These are phyloP conservation scores for Solenopsis fugax DNA, from an alignment of 1,140 invertebrate genomes.

Conservation along the genomic window DNA sequence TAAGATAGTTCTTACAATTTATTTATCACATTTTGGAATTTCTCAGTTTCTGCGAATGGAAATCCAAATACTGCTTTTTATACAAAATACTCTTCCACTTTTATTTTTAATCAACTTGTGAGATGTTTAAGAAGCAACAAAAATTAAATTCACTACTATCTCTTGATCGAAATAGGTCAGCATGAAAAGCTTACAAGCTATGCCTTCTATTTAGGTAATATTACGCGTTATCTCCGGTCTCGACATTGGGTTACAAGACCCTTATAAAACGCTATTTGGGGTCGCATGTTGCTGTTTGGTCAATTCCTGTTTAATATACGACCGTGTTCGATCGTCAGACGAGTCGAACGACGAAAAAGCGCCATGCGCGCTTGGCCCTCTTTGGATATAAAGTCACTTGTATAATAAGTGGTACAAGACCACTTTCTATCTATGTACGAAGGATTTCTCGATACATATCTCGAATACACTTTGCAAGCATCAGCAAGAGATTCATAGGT, in stretches of 20 bases:
- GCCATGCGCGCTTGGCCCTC: conserved; percentile 15
- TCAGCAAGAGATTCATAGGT: not conserved
- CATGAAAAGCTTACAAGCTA: conserved; percentile 11
- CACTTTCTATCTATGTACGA: conserved; percentile 69
- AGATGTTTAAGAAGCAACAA: not conserved
- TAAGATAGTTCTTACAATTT: too few relatives aligned
- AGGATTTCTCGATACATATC: conserved; percentile 37
- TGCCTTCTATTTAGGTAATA: conserved; percentile 46
- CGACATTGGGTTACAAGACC: not conserved
- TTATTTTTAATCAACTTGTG: not conserved
- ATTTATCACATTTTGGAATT: too few relatives aligned
- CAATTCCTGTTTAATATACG: not conserved
- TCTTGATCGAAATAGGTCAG: conserved; percentile 5
- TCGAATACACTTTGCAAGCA: not conserved
- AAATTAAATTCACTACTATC: conserved; percentile 15
- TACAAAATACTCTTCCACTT: not conserved
- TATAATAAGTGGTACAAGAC: conserved; percentile 74
- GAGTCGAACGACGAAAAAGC: conserved; percentile 14
- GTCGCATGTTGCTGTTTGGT: conserved; percentile 12
- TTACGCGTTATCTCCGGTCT: conserved; percentile 19
- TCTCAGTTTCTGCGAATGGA: too few relatives aligned
- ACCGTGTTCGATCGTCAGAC: not conserved
- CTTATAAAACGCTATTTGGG: not conserved
- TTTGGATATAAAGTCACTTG: conserved; percentile 50
- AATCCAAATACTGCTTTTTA: not conserved